Base-by-base conservation (phyloP, 2,888 invertebrate genomes). In the Sialis fuliginosa region DNA sequence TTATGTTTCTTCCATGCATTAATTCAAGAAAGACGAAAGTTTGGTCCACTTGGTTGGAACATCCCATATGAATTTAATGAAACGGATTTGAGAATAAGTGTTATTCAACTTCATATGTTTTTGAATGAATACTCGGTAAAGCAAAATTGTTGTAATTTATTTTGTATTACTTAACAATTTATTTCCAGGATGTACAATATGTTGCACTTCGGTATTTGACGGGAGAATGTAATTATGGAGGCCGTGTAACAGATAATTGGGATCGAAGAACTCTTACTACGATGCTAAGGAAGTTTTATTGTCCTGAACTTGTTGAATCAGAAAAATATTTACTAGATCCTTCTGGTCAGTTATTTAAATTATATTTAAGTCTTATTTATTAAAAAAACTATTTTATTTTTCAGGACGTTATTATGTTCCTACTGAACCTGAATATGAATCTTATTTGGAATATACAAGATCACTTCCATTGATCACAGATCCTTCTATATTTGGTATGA, bases 171-270 rank as follows among this genome's bases (percentile, higher is more conserved):
- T 22, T 22, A 22, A 7, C 6, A 37, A 37, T 8, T 37, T 10
- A 10, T 48, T 57, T 55, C 6, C 49, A 80, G 72, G 81, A 84
- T 50, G 77, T 88, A 0, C 86, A 84, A 63, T 88, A 80, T 61
- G 86, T 89, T 49, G 93, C 95, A 0, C 67, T 95, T 9, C 73
- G 80, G 3, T 95, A 95, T 67, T 67, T 95, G 56, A 91, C 89
- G 0, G 95, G 93, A 1, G 93, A 95, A 66, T 93, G 93, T 59
- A 93, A 93, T 70, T 96, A 95, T 61, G 95, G 95, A 6, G 95
- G 95, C 0, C 76, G 92, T 50, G 93, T 96, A 4, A 95, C 93
- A 0, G 95, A 95, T 60, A 89, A 91, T 61, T 92, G 92, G 90
- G 95, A 96, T 67, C 72, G 93, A 13, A 73, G 93, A 45, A 82